These are phyloP conservation scores for Eupithecia tripunctaria DNA, from an alignment of 2,888 invertebrate genomes.

Conservation along the genomic window DNA sequence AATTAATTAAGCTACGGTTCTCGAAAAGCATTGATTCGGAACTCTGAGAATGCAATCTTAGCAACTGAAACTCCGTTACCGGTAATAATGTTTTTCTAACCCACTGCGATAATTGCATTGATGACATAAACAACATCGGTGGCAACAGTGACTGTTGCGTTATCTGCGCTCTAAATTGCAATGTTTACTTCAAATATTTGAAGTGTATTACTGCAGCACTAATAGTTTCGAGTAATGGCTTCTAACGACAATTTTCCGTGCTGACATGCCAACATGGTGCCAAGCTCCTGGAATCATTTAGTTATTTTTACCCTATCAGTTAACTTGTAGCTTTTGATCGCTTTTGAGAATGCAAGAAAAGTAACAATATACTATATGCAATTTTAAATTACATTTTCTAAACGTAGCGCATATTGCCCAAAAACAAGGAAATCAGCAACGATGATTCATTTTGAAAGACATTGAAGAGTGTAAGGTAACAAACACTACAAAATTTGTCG, in stretches of 20 bases:
- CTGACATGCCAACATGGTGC: slow-evolving; percentile 54
- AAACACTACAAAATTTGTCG: background rate
- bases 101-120: slow-evolving; percentile 29
- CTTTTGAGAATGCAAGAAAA: background rate
- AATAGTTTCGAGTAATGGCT: slow-evolving; percentile 53
- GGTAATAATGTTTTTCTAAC: slow-evolving; percentile 34
- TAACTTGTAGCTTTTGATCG: background rate
- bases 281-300: slow-evolving; percentile 28
- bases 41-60: background rate
- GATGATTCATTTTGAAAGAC: background rate
- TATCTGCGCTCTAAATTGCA: slow-evolving; percentile 31
- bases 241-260: slow-evolving; percentile 54
- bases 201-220: slow-evolving; percentile 28
- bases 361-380: too few species aligned
- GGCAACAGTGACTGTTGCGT: slow-evolving; percentile 20
- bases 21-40: background rate
- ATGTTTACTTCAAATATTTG: slow-evolving; percentile 42
- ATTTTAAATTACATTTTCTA: background rate
- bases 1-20: background rate
- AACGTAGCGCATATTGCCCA: background rate
- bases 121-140: slow-evolving; percentile 32
- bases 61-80: slow-evolving; percentile 1
- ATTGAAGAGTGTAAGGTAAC: background rate
- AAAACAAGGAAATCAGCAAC: background rate
- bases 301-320: background rate